A percentile compares a stretch with the other conserved stretches of the same genome.
phyloP scores from a whole-genome alignment of 2,113 vertebrate species.

The Fukomys damarensis region DNA sequence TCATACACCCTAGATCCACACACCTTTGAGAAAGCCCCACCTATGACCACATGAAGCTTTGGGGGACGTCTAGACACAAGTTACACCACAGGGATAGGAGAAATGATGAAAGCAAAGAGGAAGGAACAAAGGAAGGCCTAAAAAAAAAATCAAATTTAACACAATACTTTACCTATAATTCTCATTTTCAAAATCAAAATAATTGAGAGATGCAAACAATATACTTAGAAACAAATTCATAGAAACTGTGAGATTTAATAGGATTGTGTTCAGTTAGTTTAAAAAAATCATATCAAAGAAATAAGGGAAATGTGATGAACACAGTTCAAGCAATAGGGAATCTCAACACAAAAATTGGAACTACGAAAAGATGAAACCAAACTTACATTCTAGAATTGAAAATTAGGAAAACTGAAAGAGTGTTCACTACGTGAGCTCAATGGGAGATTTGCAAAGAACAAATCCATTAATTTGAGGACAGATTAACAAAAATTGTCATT shows the following conservation, averaged over 20 bases:
- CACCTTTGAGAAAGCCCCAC: not conserved
- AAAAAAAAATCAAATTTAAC: not conserved
- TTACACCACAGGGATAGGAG: not conserved
- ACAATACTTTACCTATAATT: not conserved
- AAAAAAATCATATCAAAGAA: not conserved
- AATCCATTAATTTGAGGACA: not conserved
- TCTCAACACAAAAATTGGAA: not conserved
- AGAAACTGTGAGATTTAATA: not conserved
- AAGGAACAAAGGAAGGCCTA: not conserved
- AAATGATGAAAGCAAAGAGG: not conserved
- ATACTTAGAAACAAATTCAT: not conserved
- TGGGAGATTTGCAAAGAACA: not conserved
- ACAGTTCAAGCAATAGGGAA: not conserved
- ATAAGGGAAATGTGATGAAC: not conserved
- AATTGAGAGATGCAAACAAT: not conserved
- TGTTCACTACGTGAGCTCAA: not conserved
- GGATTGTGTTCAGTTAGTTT: not conserved
- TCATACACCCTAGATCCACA: not conserved
- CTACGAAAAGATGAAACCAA: not conserved
- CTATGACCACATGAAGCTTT: not conserved
- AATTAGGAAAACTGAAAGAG: not conserved
- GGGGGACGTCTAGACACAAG: not conserved
- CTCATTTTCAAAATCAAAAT: not conserved
- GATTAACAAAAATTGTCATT: not conserved
- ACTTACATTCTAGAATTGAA: not conserved